Evolutionary conservation across 2,113 vertebrate species (phyloP).

Genomic region (Muscicapa adusta): DNA sequence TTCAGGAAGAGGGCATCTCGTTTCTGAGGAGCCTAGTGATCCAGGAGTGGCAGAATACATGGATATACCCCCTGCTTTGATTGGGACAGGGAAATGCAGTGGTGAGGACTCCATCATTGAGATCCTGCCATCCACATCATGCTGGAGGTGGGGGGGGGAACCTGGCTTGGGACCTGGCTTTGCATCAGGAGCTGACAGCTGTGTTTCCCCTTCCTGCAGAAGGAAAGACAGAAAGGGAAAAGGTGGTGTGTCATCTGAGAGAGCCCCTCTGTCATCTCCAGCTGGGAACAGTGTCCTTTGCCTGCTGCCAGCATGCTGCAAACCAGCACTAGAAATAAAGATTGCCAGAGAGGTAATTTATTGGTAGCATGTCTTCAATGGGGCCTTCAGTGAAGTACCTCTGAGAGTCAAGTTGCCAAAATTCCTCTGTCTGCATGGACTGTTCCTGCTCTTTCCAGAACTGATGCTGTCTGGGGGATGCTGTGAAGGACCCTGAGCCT

Average conservation of each 20-base stretch:
- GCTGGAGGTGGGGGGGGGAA: not conserved
- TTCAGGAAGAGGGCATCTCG: not conserved
- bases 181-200: not conserved
- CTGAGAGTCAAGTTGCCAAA: not conserved
- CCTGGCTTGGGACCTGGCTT: not conserved
- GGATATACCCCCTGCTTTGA: not conserved
- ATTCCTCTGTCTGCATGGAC: not conserved
- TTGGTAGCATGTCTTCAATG: not conserved
- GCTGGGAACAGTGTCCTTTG: not conserved
- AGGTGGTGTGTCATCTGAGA: not conserved
- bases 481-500: not conserved
- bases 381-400: not conserved
- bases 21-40: not conserved
- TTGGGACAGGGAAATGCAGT: not conserved
- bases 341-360: not conserved
- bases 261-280: not conserved
- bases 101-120: not conserved
- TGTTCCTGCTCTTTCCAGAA: not conserved
- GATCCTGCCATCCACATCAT: not conserved
- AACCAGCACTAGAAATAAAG: not conserved
- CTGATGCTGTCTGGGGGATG: rapidly evolving
- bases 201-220: not conserved
- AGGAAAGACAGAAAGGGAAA: not conserved
- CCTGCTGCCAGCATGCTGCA: not conserved
- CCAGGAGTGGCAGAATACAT: not conserved